These are phyloP conservation scores for Ictidomys tridecemlineatus DNA, from an alignment of 2,113 vertebrate species.

Conservation along the genomic window DNA sequence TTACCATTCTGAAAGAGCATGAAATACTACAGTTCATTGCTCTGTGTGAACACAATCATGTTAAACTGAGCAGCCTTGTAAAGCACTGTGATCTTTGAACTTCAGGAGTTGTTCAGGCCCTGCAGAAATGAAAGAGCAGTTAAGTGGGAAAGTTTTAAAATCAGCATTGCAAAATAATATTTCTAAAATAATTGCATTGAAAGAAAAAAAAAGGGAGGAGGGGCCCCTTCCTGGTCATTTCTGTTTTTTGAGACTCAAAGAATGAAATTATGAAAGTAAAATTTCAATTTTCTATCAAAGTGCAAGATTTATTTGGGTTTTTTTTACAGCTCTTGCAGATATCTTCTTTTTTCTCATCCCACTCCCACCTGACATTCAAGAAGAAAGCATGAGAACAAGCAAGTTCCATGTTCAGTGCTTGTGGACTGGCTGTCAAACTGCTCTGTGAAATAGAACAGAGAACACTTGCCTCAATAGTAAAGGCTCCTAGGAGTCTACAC, in stretches of 20 bases:
- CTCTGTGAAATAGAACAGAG: conserved; percentile 34
- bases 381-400: neutral
- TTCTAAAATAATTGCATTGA: neutral
- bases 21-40: conserved; percentile 76
- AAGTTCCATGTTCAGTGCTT: neutral
- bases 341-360: neutral
- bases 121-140: conserved; percentile 42
- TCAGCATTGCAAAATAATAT: conserved; percentile 41
- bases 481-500: neutral
- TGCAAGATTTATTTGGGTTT: neutral
- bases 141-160: conserved; percentile 36
- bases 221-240: neutral
- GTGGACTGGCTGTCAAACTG: neutral
- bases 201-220: neutral
- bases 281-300: neutral
- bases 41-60: conserved; percentile 67
- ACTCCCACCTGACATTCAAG: neutral
- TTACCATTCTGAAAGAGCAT: conserved; percentile 82
- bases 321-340: neutral
- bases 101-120: conserved; percentile 30
- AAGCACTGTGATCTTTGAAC: conserved; percentile 83
- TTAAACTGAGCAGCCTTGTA: conserved; percentile 81
- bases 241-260: neutral
- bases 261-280: neutral
- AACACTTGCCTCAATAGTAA: neutral